A percentile compares a stretch with the other conserved stretches of the same genome.
Evolutionary conservation across 2,888 invertebrate genomes (phyloP).

Genomic region (Erebia epiphron): DNA sequence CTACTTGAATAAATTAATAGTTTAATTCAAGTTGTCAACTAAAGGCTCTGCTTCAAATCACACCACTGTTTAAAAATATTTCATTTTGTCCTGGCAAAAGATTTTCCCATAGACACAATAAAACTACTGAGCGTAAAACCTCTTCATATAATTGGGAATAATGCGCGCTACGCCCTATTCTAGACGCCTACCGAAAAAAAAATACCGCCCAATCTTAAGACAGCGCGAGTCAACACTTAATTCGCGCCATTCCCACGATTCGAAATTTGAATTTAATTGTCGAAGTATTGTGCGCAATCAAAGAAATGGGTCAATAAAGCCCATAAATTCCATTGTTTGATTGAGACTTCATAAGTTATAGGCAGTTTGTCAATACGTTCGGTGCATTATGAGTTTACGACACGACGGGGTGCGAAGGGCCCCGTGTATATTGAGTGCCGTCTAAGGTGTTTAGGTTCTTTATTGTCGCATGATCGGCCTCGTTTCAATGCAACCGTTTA

Average conservation of each 20-base stretch:
- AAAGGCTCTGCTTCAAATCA: not conserved
- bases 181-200: slow-evolving; percentile 57
- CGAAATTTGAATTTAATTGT: slow-evolving; percentile 77
- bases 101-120: slow-evolving; percentile 37
- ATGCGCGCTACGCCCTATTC: slow-evolving; percentile 58
- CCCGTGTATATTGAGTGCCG: slow-evolving; percentile 58
- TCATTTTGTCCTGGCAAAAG: slow-evolving; percentile 3
- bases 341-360: slow-evolving; percentile 66
- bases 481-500: slow-evolving; percentile 75
- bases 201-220: slow-evolving; percentile 60
- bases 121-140: slow-evolving; percentile 35
- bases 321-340: slow-evolving; percentile 72
- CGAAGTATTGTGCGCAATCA: slow-evolving; percentile 71
- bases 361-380: slow-evolving; percentile 77
- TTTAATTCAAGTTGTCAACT: not conserved
- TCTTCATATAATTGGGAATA: slow-evolving; percentile 54
- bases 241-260: slow-evolving; percentile 76
- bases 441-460: slow-evolving; percentile 57
- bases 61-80: not conserved
- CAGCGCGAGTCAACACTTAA: slow-evolving; percentile 73
- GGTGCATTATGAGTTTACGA: slow-evolving; percentile 49
- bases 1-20: not conserved
- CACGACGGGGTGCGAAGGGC: slow-evolving; percentile 62
- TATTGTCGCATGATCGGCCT: slow-evolving; percentile 61
- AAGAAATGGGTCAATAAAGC: slow-evolving; percentile 81